These are phyloP conservation scores for Caenorhabditis briggsae DNA, from an alignment of 1,140 invertebrate species.

Conservation along the genomic window DNA sequence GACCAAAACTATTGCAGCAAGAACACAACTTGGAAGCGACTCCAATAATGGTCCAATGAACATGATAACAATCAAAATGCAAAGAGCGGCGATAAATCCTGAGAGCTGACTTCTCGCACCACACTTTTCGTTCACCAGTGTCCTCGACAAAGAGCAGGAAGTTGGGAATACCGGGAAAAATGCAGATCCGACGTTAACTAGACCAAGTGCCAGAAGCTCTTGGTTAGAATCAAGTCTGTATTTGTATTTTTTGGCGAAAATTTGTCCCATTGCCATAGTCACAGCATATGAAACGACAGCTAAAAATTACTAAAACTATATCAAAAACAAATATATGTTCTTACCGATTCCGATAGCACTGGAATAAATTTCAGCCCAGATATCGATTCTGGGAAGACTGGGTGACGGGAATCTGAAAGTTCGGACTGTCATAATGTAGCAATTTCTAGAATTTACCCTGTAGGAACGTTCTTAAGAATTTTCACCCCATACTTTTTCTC, in stretches of 20 bases:
- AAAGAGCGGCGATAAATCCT: slow-evolving; percentile 65
- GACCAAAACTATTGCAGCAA: slow-evolving; percentile 60
- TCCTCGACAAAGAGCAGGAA: slow-evolving; percentile 74
- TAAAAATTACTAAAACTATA: neutral
- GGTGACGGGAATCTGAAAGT: slow-evolving; percentile 40
- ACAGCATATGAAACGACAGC: slow-evolving; percentile 81
- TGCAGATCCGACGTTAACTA: slow-evolving; percentile 79
- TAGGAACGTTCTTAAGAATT: slow-evolving; percentile 60
- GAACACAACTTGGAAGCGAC: slow-evolving; percentile 78
- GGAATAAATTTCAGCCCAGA: slow-evolving; percentile 67
- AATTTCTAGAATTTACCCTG: neutral
- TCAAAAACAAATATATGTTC: too few relatives aligned
- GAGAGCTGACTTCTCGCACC: slow-evolving; percentile 79
- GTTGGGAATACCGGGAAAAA: slow-evolving; percentile 80
- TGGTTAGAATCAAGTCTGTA: slow-evolving; percentile 81
- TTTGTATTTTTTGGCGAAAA: slow-evolving; percentile 80
- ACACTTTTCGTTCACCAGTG: slow-evolving; percentile 80
- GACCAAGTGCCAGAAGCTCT: slow-evolving; percentile 81
- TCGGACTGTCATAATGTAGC: neutral
- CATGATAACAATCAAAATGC: slow-evolving; percentile 80
- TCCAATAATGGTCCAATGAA: slow-evolving; percentile 79
- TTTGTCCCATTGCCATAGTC: slow-evolving; percentile 81
- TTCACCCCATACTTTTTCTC: slow-evolving; percentile 57
- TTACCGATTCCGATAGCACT: slow-evolving; percentile 79
- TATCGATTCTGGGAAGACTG: slow-evolving; percentile 23